A percentile compares a stretch with the other conserved stretches of the same genome.
Conservation (phyloP, 1,140 invertebrate species). For the Drosophila kepulauana region DNA sequence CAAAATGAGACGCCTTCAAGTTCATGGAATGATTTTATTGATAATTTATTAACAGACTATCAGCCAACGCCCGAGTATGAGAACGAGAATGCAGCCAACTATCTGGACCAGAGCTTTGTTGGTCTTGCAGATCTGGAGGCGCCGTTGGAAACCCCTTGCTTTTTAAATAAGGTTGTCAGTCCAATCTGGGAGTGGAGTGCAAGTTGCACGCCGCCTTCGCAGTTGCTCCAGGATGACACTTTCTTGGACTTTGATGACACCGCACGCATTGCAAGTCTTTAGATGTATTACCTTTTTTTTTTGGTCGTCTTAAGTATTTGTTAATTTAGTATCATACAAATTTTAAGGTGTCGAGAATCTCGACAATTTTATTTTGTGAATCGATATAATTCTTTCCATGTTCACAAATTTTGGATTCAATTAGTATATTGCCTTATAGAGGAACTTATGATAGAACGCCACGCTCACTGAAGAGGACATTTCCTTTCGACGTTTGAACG, state of each 20-base stretch:
- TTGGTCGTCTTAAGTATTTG: conserved; percentile 24
- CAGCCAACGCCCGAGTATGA: conserved; percentile 32
- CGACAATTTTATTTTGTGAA: conserved; percentile 50
- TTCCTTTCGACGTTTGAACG: conserved; percentile 37
- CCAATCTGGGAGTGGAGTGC: conserved; percentile 85
- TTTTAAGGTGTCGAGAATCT: conserved; percentile 20
- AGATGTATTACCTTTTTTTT: conserved; percentile 36
- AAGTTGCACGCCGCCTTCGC: conserved; percentile 49
- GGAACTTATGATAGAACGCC: conserved; percentile 61
- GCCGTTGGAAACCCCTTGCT: conserved; percentile 30
- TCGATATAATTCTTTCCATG: conserved; percentile 69
- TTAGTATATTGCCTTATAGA: conserved; percentile 14
- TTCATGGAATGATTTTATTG: conserved; percentile 66
- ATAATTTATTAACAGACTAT: conserved; percentile 68
- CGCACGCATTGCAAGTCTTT: conserved; percentile 47
- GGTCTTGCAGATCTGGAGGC: conserved; percentile 7
- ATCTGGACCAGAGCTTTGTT: conserved; percentile 35
- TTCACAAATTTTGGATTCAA: conserved; percentile 22
- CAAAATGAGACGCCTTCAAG: conserved; percentile 38
- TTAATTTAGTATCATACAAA: conserved; percentile 20
- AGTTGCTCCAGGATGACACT: conserved; percentile 51
- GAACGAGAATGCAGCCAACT: conserved; percentile 35
- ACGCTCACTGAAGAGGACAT: conserved; percentile 39
- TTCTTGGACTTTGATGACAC: conserved; percentile 16
- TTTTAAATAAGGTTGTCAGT: conserved; percentile 85